Evolutionary conservation across 2,113 vertebrate genomes (phyloP).

Genomic region (Callipepla californica): DNA sequence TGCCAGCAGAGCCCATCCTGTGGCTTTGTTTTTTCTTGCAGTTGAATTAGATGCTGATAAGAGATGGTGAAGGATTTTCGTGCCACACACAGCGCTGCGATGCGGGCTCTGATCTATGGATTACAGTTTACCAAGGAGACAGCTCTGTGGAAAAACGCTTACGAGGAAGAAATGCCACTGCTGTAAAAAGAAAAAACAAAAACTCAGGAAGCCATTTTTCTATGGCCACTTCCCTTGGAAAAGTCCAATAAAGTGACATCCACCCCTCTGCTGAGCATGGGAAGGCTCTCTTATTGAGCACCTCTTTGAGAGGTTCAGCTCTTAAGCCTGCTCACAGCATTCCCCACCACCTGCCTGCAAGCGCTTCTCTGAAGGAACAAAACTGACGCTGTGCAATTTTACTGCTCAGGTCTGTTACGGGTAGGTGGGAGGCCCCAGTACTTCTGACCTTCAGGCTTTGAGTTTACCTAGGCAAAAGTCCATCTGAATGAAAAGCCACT

Average conservation of each 20-base stretch:
- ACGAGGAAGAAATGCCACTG: background rate
- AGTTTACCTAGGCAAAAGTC: background rate
- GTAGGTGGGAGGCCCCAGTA: background rate
- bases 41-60: background rate
- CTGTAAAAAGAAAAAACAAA: background rate
- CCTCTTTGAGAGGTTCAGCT: no score
- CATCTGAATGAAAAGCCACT: background rate
- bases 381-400: background rate
- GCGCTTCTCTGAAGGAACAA: background rate
- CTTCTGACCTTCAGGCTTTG: background rate
- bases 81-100: background rate
- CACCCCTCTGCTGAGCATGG: background rate
- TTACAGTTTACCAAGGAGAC: background rate
- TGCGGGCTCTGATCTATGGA: background rate
- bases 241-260: background rate
- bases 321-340: background rate
- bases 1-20: background rate
- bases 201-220: background rate
- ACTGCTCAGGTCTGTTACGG: background rate
- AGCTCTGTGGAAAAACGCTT: background rate
- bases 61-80: background rate
- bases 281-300: background rate
- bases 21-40: background rate
- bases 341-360: background rate
- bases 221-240: background rate